A percentile compares a stretch with the other conserved stretches of the same genome.
These are phyloP conservation scores for Protonemura montana DNA, from an alignment of 2,888 invertebrate species.

Conservation along the genomic window DNA sequence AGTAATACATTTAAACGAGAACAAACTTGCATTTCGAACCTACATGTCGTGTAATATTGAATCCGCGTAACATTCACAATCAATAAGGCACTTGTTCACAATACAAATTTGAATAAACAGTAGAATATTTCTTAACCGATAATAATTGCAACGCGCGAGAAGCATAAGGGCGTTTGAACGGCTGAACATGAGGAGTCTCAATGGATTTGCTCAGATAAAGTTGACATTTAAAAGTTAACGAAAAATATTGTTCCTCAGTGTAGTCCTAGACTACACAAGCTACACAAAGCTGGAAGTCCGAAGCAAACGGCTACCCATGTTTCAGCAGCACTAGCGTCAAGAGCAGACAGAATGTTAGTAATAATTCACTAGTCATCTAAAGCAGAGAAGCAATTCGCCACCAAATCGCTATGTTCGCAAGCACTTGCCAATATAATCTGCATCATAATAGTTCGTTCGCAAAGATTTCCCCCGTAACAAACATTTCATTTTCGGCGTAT, in stretches of 20 bases:
- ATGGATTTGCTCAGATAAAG: not conserved
- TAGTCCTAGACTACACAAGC: not conserved
- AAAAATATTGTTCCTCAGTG: not conserved
- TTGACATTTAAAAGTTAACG: not conserved
- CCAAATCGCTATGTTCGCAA: not conserved
- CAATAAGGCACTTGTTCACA: not conserved
- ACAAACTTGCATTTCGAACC: not conserved
- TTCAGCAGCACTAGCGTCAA: not conserved
- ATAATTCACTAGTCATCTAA: not conserved
- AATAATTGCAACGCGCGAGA: not conserved
- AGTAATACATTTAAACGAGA: not conserved
- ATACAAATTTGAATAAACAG: not conserved
- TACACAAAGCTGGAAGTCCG: not conserved
- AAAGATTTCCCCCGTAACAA: not conserved
- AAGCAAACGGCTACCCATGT: not conserved
- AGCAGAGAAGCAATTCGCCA: not conserved
- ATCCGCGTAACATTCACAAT: not conserved
- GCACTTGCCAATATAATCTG: not conserved
- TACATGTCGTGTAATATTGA: not conserved
- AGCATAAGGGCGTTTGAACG: not conserved
- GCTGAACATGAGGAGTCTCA: not conserved
- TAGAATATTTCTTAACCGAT: not conserved
- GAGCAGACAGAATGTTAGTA: not conserved
- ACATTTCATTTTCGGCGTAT: constrained; percentile 18
- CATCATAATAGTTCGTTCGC: not conserved